Base-by-base conservation (phyloP, 2,888 invertebrate genomes). In the Toxonevra muliebris region DNA sequence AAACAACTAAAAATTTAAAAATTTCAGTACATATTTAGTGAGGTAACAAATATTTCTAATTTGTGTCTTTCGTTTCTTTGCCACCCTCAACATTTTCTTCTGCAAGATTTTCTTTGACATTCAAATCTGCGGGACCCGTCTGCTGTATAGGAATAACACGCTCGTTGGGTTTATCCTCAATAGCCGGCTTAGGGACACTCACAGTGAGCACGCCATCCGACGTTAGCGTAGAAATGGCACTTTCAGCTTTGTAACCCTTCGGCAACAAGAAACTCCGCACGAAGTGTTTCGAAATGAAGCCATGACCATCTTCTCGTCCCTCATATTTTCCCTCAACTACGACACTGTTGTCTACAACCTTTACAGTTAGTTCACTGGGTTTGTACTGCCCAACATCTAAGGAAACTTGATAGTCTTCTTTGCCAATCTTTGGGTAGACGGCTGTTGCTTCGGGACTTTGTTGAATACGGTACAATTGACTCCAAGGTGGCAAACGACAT, bases 161-260 rank as follows among this genome's bases (percentile, higher is more conserved):
- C 61, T 80, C 80, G 61, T 68, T 57, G 12, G 59, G 53, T 10
- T 73, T 69, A 2, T 67, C 68, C 45, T 74, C 74, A 10, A 71
- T 75, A 52, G 82, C 69, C 42, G 82, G 74, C 13, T 87, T 86
- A 0, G 93, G 93, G 0, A 91, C 92, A 1, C 89, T 89, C 60
- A 94, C 89, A 0, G 91, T 92, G 50, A 94, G 86, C 30, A 94
- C 89, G 0, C 94, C 95, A 79, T 95, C 94, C 0, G 93, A 91
- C 0, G 93, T 93, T 42, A 95, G 84, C 1, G 90, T 90, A 57
- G 94, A 93, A 54, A 89, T 87, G 13, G 68, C 68, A 59, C 71
- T 68, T 17, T 72, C 68, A 0, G 62, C 55, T 69, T 94, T 91
- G 74, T 89, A 90, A 53, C 88, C 89, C 53, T 88, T 84, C 0